Evolutionary conservation across 2,888 invertebrate species (phyloP), one percentile per base, ranked within the genome.

Genomic region (Candidula unifasciata): DNA sequence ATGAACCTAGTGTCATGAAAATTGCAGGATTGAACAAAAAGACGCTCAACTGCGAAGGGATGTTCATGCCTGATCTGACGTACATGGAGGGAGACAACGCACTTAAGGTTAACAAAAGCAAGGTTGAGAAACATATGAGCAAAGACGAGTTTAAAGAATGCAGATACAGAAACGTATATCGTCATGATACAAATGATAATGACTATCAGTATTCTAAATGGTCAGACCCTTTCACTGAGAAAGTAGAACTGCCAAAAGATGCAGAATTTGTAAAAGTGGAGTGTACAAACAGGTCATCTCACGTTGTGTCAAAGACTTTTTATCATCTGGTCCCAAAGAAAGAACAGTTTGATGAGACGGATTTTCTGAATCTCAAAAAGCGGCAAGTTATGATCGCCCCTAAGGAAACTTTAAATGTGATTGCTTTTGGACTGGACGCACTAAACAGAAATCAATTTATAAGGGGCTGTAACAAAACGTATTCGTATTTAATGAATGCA

Each of bases 381-480:
- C 88, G 88, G 37, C 66, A 81, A 0, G 60, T 74, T 0, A 79
- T 69, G 27, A 79, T 83, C 35, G 85, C 87, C 24, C 85, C 88
- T 0, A 88, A 88, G n/a, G 90, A 91, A 30, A 87, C 84, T 1
- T 93, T 96, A 27, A 97, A 96, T 88, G 95, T 98, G 0, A 94
- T 98, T 87, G 94, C 97, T 52, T 94, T 98, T 87, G 98, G 98
- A 18, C 94, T 97, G 76, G 98, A 98, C 92, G 96, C 97, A 18
- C 95, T 97, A 52, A 98, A 97, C 0, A 95, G 97, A 89, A 94
- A 97, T 87, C 97, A 97, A 93, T 96, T 97, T 89, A 95, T 96
- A 87, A 95, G 98, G 74, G 96, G 96, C 89, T 94, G 3, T 95
- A 95, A 44, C 13, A 0, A 44, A 44, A 44, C 44, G 13, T 44